Base-by-base conservation (phyloP, 2,113 vertebrate genomes). In the Ophiodon elongatus region DNA sequence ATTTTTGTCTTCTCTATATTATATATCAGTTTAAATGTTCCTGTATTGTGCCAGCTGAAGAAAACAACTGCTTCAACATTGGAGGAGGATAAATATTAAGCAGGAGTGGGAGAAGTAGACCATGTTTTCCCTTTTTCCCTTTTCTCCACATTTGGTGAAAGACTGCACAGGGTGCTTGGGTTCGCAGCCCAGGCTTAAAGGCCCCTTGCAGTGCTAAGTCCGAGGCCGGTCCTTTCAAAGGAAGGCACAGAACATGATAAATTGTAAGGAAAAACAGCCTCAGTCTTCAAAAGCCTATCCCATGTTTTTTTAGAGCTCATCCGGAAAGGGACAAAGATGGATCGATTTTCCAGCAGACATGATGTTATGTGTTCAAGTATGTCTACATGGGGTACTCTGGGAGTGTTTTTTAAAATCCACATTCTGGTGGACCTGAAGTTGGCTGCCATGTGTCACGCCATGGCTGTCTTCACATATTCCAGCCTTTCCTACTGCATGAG, bases 401-500 rank as follows among this genome's bases (percentile, higher is more conserved):
- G 3, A 10, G 45, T 56, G 27, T 1, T 71, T 78, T 41, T 50
- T 13, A 1, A 15, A 31, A 39, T 27, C 39, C 33, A 80, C 17
- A 45, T 50, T 39, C 8, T 66, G 31, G 66, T 82, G 27, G 45
- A 52, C 76, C 39, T 72, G 75, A 72, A 80, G 59, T 41, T 68
- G 52, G 65, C 29, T 57, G 27, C 64, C n/a, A 1, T 70, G 67
- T 74, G 69, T 71, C 76, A 62, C 19, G n/a, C 74, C 21, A 43
- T 52, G 74, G 35, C 59, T 39, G 63, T 10, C 69, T 82, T 67
- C 64, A 73, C 80, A 62, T 65, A 60, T 65, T 66, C 63, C 56
- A 82, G 77, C 71, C 79, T 64, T 88, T 85, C 73, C 79, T 76
- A 15, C 79, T 64, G 35, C 67, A 79, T 83, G 81, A 74, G 76